phyloP scores from a whole-genome alignment of 2,797 vertebrate genomes.

The Enteromius viviparus region DNA sequence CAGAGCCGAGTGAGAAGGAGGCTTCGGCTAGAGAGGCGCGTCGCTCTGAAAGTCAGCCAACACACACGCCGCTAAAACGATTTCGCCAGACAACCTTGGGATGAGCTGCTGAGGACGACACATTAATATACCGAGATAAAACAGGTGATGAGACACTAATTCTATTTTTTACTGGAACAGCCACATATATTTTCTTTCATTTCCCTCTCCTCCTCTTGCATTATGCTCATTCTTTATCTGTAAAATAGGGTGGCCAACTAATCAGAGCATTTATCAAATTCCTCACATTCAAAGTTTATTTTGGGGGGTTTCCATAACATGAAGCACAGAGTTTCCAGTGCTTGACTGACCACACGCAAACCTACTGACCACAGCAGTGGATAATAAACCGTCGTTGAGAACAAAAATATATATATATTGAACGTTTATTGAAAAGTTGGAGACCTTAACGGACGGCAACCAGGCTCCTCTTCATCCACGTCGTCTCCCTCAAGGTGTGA shows the following conservation, averaged over 20 bases:
- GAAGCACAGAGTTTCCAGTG: not conserved
- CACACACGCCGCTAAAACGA: constrained; percentile 61
- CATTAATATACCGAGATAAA: constrained; percentile 67
- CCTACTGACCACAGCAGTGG: not conserved
- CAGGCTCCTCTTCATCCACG: constrained; percentile 19
- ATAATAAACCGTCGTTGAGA: not conserved
- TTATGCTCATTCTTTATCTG: constrained; percentile 45
- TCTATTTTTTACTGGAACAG: constrained; percentile 47
- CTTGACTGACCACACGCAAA: constrained; percentile 40
- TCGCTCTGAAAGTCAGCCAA: constrained; percentile 56
- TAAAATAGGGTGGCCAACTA: constrained; percentile 45
- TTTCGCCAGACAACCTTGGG: constrained; percentile 70
- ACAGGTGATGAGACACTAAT: constrained; percentile 62
- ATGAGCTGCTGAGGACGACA: constrained; percentile 70
- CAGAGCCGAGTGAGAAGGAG: constrained; percentile 42
- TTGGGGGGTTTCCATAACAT: constrained; percentile 29
- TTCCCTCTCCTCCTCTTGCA: constrained; percentile 2
- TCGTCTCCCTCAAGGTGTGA: constrained; percentile 43
- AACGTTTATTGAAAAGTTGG: not conserved
- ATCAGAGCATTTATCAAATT: constrained; percentile 59
- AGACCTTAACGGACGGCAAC: constrained; percentile 11
- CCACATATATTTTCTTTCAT: constrained; percentile 37
- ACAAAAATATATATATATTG: not conserved
- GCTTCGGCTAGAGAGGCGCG: constrained; percentile 22
- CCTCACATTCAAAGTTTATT: constrained; percentile 46